Conservation (phyloP, 2,113 vertebrate genomes). For the Rhombomys opimus region DNA sequence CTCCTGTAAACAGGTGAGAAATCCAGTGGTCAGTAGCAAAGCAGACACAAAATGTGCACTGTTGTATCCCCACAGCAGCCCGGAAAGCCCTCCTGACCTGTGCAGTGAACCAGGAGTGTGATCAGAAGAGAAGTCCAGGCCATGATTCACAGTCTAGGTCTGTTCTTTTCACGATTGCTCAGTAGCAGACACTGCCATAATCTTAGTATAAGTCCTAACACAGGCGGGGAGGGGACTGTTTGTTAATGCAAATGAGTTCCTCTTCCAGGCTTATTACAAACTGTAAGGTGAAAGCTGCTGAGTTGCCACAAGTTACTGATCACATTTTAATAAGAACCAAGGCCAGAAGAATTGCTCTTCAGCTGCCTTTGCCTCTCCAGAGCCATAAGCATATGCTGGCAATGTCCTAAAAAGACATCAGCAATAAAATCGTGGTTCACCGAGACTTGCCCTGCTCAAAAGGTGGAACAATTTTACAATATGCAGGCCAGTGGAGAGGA, state of each 20-base stretch:
- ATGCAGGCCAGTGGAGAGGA: not conserved
- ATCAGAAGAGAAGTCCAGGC: slow-evolving; percentile 14
- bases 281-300: not conserved
- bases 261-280: not conserved
- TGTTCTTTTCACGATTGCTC: not conserved
- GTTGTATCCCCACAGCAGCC: not conserved
- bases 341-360: not conserved
- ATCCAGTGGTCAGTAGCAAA: not conserved
- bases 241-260: not conserved
- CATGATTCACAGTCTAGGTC: not conserved
- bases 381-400: not conserved
- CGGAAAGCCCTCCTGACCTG: not conserved
- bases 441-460: not conserved
- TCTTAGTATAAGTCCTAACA: not conserved
- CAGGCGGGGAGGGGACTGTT: rapidly evolving
- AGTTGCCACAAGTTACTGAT: not conserved
- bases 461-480: not conserved
- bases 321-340: not conserved
- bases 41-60: not conserved
- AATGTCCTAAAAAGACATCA: too few species aligned
- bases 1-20: not conserved
- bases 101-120: slow-evolving; percentile 20
- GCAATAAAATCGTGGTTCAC: too few species aligned
- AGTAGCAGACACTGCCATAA: not conserved
- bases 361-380: not conserved